These are phyloP conservation scores for Opisthocomus hoazin DNA, from an alignment of 2,113 vertebrate species.

Conservation along the genomic window DNA sequence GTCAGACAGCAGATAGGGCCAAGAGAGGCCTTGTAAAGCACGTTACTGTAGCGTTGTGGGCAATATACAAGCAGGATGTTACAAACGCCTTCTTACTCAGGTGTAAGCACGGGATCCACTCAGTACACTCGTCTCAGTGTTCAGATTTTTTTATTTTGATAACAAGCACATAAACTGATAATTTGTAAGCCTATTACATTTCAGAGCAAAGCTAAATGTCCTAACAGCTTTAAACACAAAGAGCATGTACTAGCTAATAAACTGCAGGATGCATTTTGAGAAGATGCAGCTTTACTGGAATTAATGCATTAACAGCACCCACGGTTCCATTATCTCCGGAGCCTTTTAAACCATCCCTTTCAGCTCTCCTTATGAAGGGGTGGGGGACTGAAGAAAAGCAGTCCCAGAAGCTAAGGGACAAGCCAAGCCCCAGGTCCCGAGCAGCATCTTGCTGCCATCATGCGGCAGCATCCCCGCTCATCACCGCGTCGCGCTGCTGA, in stretches of 20 bases:
- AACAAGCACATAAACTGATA: neutral
- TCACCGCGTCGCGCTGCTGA: neutral
- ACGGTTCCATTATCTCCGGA: neutral
- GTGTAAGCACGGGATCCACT: neutral
- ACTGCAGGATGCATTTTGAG: neutral
- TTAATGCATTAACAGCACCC: neutral
- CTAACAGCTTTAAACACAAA: neutral
- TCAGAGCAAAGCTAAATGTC: neutral
- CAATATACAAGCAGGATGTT: neutral
- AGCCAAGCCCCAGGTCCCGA: neutral
- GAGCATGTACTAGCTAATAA: neutral
- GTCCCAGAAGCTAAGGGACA: neutral
- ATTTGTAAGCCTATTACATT: neutral
- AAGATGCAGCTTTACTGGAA: neutral
- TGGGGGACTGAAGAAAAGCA: neutral
- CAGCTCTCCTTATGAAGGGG: neutral
- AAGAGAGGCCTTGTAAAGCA: neutral
- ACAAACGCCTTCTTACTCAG: neutral
- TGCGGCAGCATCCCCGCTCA: conserved; percentile 1
- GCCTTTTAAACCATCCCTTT: neutral
- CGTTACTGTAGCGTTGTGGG: accelerated
- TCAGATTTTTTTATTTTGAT: neutral
- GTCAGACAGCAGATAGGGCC: neutral
- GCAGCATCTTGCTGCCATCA: conserved; percentile 54
- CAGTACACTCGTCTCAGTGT: neutral